A percentile compares a stretch with the other conserved stretches of the same genome.
These are phyloP conservation scores for Caenorhabditis latens DNA, from an alignment of 1,140 invertebrate species.

Conservation along the genomic window DNA sequence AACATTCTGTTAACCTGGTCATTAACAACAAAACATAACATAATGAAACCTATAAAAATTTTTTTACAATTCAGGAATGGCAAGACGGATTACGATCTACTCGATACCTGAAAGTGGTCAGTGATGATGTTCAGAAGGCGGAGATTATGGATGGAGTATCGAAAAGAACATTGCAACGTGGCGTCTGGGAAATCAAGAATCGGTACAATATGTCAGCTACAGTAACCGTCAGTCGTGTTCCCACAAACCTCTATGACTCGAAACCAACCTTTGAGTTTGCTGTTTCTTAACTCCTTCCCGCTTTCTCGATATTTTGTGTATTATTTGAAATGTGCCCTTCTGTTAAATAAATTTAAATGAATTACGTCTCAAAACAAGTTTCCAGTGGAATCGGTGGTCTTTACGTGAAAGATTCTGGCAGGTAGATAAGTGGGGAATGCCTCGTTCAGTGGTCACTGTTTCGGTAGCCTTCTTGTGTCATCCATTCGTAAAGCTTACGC, in stretches of 20 bases:
- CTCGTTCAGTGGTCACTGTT: neutral
- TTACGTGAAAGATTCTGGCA: neutral
- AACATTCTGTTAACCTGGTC: too few species aligned
- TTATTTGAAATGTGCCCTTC: neutral
- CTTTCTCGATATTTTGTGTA: neutral
- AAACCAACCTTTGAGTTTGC: conserved; percentile 33
- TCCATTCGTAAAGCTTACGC: too few species aligned
- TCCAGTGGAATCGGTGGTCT: neutral
- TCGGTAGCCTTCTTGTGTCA: neutral
- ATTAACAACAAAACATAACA: too few species aligned
- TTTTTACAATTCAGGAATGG: conserved; percentile 11
- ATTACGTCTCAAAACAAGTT: neutral
- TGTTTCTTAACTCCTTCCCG: neutral
- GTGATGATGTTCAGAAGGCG: conserved; percentile 28
- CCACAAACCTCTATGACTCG: conserved; percentile 33
- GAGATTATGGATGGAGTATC: conserved; percentile 43
- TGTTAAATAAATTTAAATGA: neutral
- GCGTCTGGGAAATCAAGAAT: conserved; percentile 32
- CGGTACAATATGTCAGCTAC: conserved; percentile 21
- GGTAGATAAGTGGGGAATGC: neutral
- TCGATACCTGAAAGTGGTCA: conserved; percentile 36
- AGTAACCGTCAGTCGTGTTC: neutral
- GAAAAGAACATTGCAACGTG: conserved; percentile 41
- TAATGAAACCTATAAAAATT: neutral
- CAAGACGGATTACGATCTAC: conserved; percentile 48